Evolutionary conservation across 2,888 invertebrate genomes (phyloP).

Genomic region (Napeogenes sylphis): DNA sequence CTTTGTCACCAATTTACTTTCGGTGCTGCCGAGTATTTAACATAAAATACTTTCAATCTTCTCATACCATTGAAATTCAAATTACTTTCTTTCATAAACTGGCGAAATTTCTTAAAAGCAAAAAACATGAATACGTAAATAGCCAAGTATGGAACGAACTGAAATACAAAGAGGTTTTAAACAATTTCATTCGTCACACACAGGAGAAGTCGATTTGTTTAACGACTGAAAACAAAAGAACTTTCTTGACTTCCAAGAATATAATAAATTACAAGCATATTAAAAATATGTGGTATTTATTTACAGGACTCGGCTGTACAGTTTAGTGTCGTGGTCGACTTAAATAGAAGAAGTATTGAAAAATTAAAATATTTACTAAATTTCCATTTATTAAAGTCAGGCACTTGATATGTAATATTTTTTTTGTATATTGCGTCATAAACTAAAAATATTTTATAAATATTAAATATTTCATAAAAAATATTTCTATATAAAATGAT

Average conservation of each 20-base stretch:
- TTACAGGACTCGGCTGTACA: constrained; percentile 44
- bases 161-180: constrained; percentile 55
- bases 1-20: too few relatives aligned
- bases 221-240: constrained; percentile 62
- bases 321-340: constrained; percentile 38
- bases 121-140: constrained; percentile 48
- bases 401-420: constrained; percentile 9
- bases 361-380: constrained; percentile 14
- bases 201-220: constrained; percentile 62
- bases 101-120: constrained; percentile 58
- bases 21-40: too few relatives aligned
- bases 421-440: constrained; percentile 4
- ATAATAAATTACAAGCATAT: constrained; percentile 48
- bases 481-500: constrained; percentile 41
- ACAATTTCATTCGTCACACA: constrained; percentile 64
- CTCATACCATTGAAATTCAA: constrained; percentile 34
- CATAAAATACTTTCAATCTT: too few relatives aligned
- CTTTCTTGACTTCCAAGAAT: constrained; percentile 51
- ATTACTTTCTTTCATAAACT: constrained; percentile 36
- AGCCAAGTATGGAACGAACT: constrained; percentile 40
- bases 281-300: constrained; percentile 53
- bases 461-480: neutral
- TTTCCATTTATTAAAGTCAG: neutral
- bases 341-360: constrained; percentile 9
- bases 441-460: constrained; percentile 2